phyloP scores from a whole-genome alignment of 2,888 invertebrate genomes.

The Punctoribates punctum region DNA sequence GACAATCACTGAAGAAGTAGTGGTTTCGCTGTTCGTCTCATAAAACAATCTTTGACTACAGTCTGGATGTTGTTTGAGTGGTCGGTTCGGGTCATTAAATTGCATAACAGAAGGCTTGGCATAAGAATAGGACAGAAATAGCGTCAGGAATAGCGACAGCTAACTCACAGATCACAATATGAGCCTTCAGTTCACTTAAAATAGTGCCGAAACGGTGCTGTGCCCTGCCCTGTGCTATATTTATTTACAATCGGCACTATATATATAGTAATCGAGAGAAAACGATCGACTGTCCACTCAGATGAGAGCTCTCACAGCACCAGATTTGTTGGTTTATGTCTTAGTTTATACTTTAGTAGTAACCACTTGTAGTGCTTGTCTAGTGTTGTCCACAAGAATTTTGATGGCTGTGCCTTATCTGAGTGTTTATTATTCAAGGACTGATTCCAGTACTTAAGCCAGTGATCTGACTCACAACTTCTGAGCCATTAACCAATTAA shows the following conservation, averaged over 20 bases:
- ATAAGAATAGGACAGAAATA: neutral
- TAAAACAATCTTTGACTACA: conserved; percentile 19
- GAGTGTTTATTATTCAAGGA: conserved; percentile 12
- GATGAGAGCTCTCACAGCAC: neutral
- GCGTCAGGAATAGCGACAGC: neutral
- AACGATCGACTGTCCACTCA: conserved; percentile 32
- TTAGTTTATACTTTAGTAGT: neutral
- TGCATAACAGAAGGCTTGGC: conserved; percentile 35
- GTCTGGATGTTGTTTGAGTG: conserved; percentile 22
- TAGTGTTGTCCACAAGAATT: neutral
- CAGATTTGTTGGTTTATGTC: neutral
- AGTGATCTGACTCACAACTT: no score
- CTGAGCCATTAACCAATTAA: conserved; percentile 35
- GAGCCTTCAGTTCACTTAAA: neutral
- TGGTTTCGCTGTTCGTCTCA: neutral
- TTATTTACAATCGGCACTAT: conserved; percentile 32
- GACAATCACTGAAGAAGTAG: conserved; percentile 4
- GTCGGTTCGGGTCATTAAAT: conserved; percentile 34
- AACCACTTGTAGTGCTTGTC: neutral
- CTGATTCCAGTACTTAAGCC: neutral
- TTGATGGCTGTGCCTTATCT: conserved; percentile 34
- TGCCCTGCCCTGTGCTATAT: conserved; percentile 15
- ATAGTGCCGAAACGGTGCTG: neutral
- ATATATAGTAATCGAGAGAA: conserved; percentile 19
- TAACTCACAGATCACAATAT: neutral